Conservation (phyloP, 2,113 vertebrate genomes). For the Ursus arctos region DNA sequence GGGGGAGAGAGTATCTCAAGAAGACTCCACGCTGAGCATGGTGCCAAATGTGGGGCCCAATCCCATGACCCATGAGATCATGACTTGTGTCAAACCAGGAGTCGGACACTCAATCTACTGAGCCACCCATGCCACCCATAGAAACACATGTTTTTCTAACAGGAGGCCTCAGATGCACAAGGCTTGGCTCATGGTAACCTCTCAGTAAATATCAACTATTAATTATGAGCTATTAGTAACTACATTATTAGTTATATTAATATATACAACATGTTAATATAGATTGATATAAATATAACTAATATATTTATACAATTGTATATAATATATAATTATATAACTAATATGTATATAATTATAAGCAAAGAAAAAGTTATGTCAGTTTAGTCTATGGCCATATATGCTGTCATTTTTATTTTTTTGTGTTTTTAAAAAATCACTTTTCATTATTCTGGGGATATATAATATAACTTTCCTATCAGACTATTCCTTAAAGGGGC, state of each 20-base stretch:
- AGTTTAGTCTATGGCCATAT: not conserved
- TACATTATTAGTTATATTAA: not conserved
- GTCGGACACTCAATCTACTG: not conserved
- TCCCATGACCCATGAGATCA: not conserved
- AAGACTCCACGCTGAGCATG: not conserved
- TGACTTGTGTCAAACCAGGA: not conserved
- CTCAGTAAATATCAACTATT: constrained; percentile 9
- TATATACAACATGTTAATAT: not conserved
- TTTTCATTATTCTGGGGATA: not conserved
- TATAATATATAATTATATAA: not conserved
- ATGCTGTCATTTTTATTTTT: not conserved
- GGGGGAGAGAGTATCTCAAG: not conserved
- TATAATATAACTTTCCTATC: not conserved
- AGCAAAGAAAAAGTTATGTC: not conserved
- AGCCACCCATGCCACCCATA: not conserved
- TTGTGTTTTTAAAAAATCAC: not conserved
- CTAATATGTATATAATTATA: not conserved
- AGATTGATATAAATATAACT: not conserved
- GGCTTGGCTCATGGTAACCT: not conserved
- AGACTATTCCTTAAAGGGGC: not conserved
- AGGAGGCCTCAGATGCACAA: not conserved
- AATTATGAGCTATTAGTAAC: not conserved
- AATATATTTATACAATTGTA: not conserved
- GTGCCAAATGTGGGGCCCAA: not conserved
- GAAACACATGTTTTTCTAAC: not conserved